phyloP scores from a whole-genome alignment of 2,888 invertebrate species.

The Drosophila picticornis region DNA sequence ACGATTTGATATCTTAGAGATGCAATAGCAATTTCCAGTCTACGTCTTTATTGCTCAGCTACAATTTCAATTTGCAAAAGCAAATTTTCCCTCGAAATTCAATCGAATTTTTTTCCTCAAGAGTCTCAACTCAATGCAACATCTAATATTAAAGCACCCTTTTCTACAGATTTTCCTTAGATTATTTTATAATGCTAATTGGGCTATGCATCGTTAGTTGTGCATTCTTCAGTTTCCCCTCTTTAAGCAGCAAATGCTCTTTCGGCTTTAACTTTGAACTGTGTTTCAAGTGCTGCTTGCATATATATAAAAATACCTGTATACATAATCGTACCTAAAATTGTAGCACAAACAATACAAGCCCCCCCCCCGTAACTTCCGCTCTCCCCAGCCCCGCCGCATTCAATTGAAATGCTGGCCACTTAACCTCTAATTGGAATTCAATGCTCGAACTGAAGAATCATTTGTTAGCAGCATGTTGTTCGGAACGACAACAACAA shows the following conservation, averaged over 20 bases:
- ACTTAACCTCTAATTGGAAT: constrained; percentile 47
- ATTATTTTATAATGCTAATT: background rate
- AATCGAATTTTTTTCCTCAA: background rate
- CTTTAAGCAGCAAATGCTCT: background rate
- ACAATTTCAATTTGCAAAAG: background rate
- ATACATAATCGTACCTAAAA: background rate
- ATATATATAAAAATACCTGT: background rate
- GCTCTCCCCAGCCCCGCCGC: rapidly evolving
- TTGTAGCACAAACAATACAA: background rate
- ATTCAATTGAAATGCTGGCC: constrained; percentile 1
- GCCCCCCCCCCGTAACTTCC: background rate
- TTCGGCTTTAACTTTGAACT: background rate
- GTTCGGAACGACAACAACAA: constrained; percentile 41
- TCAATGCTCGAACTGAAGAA: constrained; percentile 54
- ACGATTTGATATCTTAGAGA: background rate
- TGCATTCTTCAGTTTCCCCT: background rate
- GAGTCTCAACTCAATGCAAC: background rate
- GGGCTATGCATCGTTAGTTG: background rate
- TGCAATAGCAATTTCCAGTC: background rate
- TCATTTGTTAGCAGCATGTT: constrained; percentile 63
- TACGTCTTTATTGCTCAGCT: background rate
- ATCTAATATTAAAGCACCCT: background rate
- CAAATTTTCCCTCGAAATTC: background rate
- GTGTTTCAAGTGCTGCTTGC: background rate
- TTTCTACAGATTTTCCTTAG: background rate